Percentiles rank a stretch among this genome's conserved stretches.
Conservation (phyloP, 2,888 invertebrate species). For the Xanthia togata region DNA sequence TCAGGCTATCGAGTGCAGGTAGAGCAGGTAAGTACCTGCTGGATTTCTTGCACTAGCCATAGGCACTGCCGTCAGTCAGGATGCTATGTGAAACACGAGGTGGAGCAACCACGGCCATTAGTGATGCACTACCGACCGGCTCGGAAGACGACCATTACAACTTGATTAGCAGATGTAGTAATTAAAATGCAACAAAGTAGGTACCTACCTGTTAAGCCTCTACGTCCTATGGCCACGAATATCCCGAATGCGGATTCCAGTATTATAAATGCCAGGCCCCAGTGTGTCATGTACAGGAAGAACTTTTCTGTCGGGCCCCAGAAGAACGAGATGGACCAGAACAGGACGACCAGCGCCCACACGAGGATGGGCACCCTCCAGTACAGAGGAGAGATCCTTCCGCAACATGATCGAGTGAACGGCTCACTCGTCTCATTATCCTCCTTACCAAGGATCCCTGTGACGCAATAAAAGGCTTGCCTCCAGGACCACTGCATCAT, state of each 20-base stretch:
- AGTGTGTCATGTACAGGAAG: conserved; percentile 90
- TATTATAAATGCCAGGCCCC: conserved; percentile 86
- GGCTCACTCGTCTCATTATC: conserved; percentile 76
- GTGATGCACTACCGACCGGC: conserved; percentile 65
- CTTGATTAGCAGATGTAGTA: conserved; percentile 51
- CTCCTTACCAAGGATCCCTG: conserved; percentile 74
- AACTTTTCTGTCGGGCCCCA: conserved; percentile 86
- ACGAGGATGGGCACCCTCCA: conserved; percentile 85
- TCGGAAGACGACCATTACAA: conserved; percentile 63
- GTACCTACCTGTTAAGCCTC: conserved; percentile 75
- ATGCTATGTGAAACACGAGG: conserved; percentile 69
- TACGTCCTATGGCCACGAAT: conserved; percentile 75
- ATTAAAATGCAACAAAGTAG: conserved; percentile 36
- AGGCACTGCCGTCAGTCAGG: conserved; percentile 53
- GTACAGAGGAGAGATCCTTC: conserved; percentile 79
- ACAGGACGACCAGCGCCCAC: conserved; percentile 78
- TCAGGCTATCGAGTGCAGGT: conserved; percentile 33
- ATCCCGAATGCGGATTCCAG: conserved; percentile 83
- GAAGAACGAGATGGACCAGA: conserved; percentile 80
- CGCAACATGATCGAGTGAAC: conserved; percentile 79
- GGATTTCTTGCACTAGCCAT: conserved; percentile 19
- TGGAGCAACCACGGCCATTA: conserved; percentile 67
- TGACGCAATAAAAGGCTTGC: conserved; percentile 77
- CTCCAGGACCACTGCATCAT: conserved; percentile 77
- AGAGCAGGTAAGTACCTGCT: conserved; percentile 2